Evolutionary conservation across 2,888 invertebrate species (phyloP), one percentile per base, ranked within the genome.

Genomic region (Trypoxylon attenuatum): DNA sequence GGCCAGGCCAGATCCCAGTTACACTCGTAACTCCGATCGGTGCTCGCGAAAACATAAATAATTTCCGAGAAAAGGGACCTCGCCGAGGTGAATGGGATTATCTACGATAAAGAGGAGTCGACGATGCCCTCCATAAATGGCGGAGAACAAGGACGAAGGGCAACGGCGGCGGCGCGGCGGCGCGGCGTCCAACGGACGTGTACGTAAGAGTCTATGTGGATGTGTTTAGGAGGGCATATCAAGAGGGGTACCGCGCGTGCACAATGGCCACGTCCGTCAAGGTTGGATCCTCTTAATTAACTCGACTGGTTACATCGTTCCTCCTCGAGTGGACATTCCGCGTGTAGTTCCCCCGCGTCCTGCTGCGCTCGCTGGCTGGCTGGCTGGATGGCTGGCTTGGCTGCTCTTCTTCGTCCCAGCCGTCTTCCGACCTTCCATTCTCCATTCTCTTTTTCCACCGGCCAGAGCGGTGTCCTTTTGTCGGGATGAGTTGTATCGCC

Each of bases 221-320:
- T 65, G 69, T 74, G 71, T 76, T 76, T 77, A 76, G 69, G 77
- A 64, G 66, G 63, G 76, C 70, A 62, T 73, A 22, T 49, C 41
- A 52, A 54, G 63, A 45, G 67, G 59, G 43, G 21, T 21, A 25
- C 57, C 59, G 65, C 72, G 74, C 64, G 50, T 61, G 77, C 77
- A 83, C 83, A 84, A 84, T 84, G 79, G 79, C 76, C 70, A 77
- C 71, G 84, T 83, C 82, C 81, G 79, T 83, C 84, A 83, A 82
- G 77, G 67, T 73, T 76, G 75, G 77, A 77, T 82, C 77, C 81
- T 82, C 83, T 84, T 84, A 84, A 84, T 84, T 84, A 84, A 84
- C 83, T 82, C 76, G 78, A 77, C 74, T 78, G 76, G 76, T 64
- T 75, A 73, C 73, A 69, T 63, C 70, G 70, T 76, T 72, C 63